A percentile compares a stretch with the other conserved stretches of the same genome.
phyloP scores from a whole-genome alignment of 2,888 invertebrate genomes.

The Limnephilus auricula region DNA sequence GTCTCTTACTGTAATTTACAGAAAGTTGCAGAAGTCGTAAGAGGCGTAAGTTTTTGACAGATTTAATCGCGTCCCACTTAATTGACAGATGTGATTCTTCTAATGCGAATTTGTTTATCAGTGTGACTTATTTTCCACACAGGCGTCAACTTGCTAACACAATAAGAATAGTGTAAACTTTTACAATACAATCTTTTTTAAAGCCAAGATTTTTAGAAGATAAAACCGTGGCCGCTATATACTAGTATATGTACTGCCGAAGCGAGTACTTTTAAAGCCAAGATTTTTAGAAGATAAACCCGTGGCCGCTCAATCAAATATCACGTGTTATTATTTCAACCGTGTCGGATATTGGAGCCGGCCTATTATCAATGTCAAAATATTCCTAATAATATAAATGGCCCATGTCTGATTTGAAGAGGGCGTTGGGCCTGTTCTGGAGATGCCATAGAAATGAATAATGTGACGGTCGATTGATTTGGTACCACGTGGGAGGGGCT shows the following conservation, averaged over 20 bases:
- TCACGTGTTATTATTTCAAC: background rate
- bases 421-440: background rate
- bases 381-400: background rate
- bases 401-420: background rate
- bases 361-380: background rate
- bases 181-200: too few relatives aligned
- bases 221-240: too few relatives aligned
- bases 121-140: background rate
- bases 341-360: background rate
- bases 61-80: too few relatives aligned
- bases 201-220: background rate
- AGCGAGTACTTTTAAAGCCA: too few relatives aligned
- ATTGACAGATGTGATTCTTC: background rate
- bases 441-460: constrained; percentile 24
- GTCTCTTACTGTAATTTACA: too few relatives aligned
- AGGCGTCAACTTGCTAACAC: background rate
- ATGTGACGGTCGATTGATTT: constrained; percentile 6
- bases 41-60: too few relatives aligned
- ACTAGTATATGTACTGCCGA: too few relatives aligned
- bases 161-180: too few relatives aligned
- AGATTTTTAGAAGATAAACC: background rate
- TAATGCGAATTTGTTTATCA: background rate
- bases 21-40: too few relatives aligned
- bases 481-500: background rate
- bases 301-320: background rate